Conservation (phyloP, 2,888 invertebrate species). For the Drosophila vallismaia region DNA sequence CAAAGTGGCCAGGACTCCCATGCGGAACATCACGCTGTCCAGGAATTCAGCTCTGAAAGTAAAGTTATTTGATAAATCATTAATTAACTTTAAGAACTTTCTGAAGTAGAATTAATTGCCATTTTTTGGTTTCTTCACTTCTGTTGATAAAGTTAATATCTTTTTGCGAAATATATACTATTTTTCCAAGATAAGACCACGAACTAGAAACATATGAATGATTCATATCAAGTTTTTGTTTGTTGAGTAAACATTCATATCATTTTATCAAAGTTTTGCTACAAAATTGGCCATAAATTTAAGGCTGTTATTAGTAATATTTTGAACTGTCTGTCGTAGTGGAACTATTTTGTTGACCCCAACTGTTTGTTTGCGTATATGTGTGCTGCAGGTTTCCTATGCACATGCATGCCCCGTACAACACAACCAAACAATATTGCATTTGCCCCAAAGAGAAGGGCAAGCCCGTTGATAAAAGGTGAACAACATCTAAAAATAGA, state of each 20-base stretch:
- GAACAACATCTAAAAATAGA: conserved; percentile 69
- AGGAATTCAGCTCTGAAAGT: conserved; percentile 90
- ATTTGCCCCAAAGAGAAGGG: conserved; percentile 46
- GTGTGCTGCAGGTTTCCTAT: conserved; percentile 3
- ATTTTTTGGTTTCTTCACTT: too few species aligned
- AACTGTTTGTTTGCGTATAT: conserved; percentile 17
- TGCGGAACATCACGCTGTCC: conserved; percentile 96
- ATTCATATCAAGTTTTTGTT: background rate
- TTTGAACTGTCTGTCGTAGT: background rate
- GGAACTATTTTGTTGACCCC: background rate
- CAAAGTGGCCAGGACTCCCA: conserved; percentile 96
- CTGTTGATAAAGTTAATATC: background rate
- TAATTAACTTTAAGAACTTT: too few species aligned
- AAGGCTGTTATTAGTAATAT: too few species aligned
- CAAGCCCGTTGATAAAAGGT: conserved; percentile 66
- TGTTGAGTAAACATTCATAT: background rate
- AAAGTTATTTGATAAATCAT: background rate
- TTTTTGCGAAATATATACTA: background rate
- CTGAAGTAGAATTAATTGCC: too few species aligned
- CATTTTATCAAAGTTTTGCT: background rate
- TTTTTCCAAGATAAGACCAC: background rate
- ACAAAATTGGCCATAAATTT: too few species aligned
- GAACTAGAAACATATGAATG: background rate
- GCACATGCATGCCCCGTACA: conserved; percentile 26
- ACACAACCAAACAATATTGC: background rate